These are phyloP conservation scores for Philereme transversata DNA, from an alignment of 2,888 invertebrate genomes.

Conservation along the genomic window DNA sequence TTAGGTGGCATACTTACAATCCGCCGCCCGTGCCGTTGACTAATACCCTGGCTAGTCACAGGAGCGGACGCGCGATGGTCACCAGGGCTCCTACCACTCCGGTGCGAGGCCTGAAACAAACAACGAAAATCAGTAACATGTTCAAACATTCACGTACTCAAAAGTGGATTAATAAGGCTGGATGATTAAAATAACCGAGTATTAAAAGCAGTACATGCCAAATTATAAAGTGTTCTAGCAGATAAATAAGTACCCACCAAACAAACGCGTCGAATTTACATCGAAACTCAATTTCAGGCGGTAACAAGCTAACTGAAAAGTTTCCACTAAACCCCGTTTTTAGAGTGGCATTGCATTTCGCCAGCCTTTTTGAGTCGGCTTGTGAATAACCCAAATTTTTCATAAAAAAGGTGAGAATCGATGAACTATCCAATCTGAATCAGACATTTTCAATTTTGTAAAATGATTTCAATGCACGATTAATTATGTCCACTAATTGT, in stretches of 20 bases:
- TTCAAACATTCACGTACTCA: not conserved
- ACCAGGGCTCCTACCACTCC: conserved; percentile 76
- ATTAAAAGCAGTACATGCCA: too few relatives aligned
- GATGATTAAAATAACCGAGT: too few relatives aligned
- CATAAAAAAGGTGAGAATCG: not conserved
- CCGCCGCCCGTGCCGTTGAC: conserved; percentile 80
- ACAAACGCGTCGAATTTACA: too few relatives aligned
- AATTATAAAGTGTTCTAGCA: too few relatives aligned
- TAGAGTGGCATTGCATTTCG: too few relatives aligned
- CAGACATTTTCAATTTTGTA: conserved; percentile 9
- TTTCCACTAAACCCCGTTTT: too few relatives aligned
- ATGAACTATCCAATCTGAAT: not conserved
- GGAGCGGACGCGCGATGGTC: conserved; percentile 71
- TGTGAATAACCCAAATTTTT: too few relatives aligned
- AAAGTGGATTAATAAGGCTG: too few relatives aligned
- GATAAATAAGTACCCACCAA: too few relatives aligned
- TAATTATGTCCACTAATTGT: conserved; percentile 4
- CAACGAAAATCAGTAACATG: not conserved
- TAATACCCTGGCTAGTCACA: conserved; percentile 78
- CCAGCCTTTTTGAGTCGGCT: too few relatives aligned
- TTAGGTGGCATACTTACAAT: conserved; percentile 62
- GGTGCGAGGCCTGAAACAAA: conserved; percentile 71
- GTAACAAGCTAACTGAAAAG: too few relatives aligned
- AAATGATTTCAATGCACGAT: conserved; percentile 8
- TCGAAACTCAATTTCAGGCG: too few relatives aligned